Evolutionary conservation across 2,888 invertebrate genomes (phyloP), one percentile per base, ranked within the genome.

Genomic region (Ptychoptera albimana): DNA sequence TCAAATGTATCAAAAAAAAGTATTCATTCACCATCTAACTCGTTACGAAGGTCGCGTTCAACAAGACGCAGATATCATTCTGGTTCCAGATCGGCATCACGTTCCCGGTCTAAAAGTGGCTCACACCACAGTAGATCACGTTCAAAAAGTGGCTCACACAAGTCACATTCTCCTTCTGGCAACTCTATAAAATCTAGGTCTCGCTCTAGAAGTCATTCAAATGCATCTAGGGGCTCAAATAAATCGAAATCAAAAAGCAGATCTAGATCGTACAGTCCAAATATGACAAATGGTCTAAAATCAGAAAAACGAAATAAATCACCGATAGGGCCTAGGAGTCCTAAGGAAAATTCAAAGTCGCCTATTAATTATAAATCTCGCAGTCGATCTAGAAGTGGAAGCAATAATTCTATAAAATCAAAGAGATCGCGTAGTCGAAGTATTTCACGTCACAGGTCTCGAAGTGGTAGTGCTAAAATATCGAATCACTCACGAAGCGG

Each of bases 1-100:
- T 49, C 50, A 12, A 37, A 43, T 15, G 37, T 36, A 13, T 50
- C 51, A 5, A 8, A 49, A 43, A 11, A 42, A 50, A 50, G 10
- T 45, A 41, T 11, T 51, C 55, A n/a, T 47, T 52, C 45, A 50
- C 55, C n/a, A 50, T 48, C 35, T 50, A 52, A 4, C 9, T 8
- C 34, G 4, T 8, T 8, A 34, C 16, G 16, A 10, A 40, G 40
- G 8, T 37, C n/a, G n/a, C n/a, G n/a, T n/a, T n/a, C 23, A 23
- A 23, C 4, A 23, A 23, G 23, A 23, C 23, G 23, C 7, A 23
- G 23, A 5, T 23, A 5, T 23, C 23, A 23, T 23, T 23, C 23
- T 5, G 23, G 23, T 23, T 23, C 23, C 7, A 23, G 23, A 23
- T 23, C 10, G 6, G 44, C 14, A 11, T 40, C 45, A 34, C 34